Evolutionary conservation across 1,140 invertebrate species (phyloP), one percentile per base, ranked within the genome.

Genomic region (Drepana arcuata): DNA sequence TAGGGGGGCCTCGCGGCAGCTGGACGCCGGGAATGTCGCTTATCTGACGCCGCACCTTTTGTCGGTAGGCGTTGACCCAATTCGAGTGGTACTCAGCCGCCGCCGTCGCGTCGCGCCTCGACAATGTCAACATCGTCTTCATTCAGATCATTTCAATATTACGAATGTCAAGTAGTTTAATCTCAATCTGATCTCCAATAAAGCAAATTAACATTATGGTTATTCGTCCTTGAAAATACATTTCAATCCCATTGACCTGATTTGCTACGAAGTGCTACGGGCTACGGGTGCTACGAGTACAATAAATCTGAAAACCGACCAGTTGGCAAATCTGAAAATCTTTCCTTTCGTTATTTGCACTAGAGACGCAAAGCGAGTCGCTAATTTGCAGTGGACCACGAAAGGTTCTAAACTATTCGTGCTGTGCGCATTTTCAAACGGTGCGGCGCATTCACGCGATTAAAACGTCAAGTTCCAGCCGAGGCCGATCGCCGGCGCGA

Each of bases 21-120:
- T 67, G 74, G 60, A 53, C 65, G 68, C 58, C 65, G 74, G 65
- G 64, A 72, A 67, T 59, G 70, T 56, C 55, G 71, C 64, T 75
- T 79, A 78, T 79, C 74, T 73, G 60, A 62, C 57, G 70, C 60
- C 71, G 64, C 74, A 81, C 77, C 77, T 81, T 78, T 81, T 75
- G 72, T 68, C 50, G 53, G 54, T 62, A 68, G 52, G 61, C 69
- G 61, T 70, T 79, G 72, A 79, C 72, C 77, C 56, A 81, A 55
- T 77, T 82, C 67, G 56, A 68, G 60, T 65, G 61, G 52, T 58
- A 55, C 70, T 73, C 61, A 58, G 56, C 53, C 59, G 63, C 54
- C 57, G 57, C 60, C 54, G 62, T n/a, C n/a, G n/a, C n/a, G n/a
- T n/a, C n/a, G n/a, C n/a, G n/a, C n/a, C n/a, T n/a, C n/a, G n/a